These are phyloP conservation scores for Hemichromis elongatus DNA, from an alignment of 2,113 vertebrate species.

Conservation along the genomic window DNA sequence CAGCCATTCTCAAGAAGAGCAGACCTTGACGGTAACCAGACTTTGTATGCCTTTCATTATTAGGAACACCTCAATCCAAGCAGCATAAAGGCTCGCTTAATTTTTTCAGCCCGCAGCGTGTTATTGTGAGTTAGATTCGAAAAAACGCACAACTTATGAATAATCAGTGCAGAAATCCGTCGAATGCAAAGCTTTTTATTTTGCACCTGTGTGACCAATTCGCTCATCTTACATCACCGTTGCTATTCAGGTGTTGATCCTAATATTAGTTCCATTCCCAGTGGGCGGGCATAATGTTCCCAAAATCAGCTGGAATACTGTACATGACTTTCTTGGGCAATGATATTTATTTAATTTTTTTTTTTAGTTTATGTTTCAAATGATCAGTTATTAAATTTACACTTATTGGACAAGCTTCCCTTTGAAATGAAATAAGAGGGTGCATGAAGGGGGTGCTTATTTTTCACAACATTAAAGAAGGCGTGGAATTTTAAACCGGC, in stretches of 20 bases:
- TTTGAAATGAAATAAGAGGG: fast-evolving
- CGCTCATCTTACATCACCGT: neutral
- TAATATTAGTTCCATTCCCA: neutral
- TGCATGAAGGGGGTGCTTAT: neutral
- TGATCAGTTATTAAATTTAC: neutral
- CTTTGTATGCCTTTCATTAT: neutral
- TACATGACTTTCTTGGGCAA: neutral
- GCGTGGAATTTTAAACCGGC: neutral
- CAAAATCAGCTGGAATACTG: too few species aligned
- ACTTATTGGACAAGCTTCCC: fast-evolving
- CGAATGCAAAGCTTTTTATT: neutral
- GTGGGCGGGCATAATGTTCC: neutral
- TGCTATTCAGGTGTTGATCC: neutral
- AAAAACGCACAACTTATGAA: neutral
- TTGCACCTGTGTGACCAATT: fast-evolving
- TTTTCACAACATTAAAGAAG: fast-evolving
- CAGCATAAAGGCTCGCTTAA: fast-evolving
- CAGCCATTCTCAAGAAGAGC: neutral
- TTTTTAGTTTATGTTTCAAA: neutral
- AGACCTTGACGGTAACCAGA: neutral
- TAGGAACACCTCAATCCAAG: neutral
- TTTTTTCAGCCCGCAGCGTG: fast-evolving
- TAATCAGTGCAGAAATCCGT: neutral
- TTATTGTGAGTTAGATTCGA: neutral
- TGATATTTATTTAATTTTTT: neutral